These are phyloP conservation scores for Hyppa rectilinea DNA, from an alignment of 2,888 invertebrate genomes.

Conservation along the genomic window DNA sequence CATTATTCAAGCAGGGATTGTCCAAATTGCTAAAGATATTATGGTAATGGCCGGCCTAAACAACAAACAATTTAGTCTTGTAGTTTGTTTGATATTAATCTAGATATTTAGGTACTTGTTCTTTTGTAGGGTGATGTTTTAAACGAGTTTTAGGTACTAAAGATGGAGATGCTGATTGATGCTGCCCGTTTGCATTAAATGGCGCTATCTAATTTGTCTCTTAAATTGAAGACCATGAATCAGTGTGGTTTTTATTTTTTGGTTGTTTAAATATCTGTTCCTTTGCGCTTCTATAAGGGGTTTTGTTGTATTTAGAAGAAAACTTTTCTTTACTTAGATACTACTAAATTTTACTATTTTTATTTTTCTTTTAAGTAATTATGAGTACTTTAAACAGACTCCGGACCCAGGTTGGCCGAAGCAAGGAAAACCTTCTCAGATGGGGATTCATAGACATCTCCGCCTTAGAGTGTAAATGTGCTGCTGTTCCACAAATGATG, in stretches of 20 bases:
- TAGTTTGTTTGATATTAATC: slow-evolving; percentile 18
- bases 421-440: too few relatives aligned
- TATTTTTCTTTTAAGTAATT: too few relatives aligned
- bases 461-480: too few relatives aligned
- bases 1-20: slow-evolving; percentile 29
- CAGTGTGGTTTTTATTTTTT: background rate
- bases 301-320: background rate
- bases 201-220: background rate
- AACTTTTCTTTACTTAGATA: background rate
- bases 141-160: background rate
- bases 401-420: too few relatives aligned
- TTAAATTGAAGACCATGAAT: background rate
- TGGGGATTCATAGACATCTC: too few relatives aligned
- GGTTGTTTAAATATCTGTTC: background rate
- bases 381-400: too few relatives aligned
- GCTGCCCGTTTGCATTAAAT: slow-evolving; percentile 1
- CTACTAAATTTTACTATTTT: too few relatives aligned
- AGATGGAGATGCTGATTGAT: background rate
- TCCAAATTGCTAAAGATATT: slow-evolving; percentile 36
- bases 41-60: slow-evolving; percentile 22
- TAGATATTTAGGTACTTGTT: slow-evolving; percentile 2
- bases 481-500: too few relatives aligned
- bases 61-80: slow-evolving; percentile 32
- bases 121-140: background rate
- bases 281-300: too few relatives aligned